These are phyloP conservation scores for Heliothis virescens DNA, from an alignment of 1,140 invertebrate genomes.

Conservation along the genomic window DNA sequence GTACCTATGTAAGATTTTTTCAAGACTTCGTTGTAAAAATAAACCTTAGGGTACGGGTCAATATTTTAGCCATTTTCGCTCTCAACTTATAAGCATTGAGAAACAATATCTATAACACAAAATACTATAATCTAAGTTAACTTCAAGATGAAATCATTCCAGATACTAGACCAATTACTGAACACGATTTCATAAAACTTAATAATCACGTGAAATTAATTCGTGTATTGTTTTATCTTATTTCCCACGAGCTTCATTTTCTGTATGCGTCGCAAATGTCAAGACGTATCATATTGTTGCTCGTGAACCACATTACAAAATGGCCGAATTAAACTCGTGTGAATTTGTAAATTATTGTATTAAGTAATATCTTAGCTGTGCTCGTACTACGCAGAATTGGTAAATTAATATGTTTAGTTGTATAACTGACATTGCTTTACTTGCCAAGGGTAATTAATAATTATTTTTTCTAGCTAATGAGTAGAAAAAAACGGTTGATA, in stretches of 20 bases:
- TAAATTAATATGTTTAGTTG: neutral
- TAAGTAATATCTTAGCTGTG: neutral
- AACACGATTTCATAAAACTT: constrained; percentile 33
- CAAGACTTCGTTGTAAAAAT: no score
- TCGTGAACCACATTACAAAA: constrained; percentile 26
- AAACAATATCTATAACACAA: neutral
- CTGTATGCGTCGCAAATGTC: constrained; percentile 32
- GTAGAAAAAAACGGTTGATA: no score
- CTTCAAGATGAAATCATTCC: neutral
- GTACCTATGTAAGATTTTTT: no score
- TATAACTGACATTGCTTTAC: no score
- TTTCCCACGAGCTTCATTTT: constrained; percentile 21
- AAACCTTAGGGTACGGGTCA: no score
- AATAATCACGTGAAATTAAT: constrained; percentile 9
- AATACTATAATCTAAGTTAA: constrained; percentile 4
- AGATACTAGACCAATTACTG: constrained; percentile 23
- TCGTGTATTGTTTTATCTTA: constrained; percentile 24
- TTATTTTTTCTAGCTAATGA: no score
- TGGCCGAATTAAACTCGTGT: constrained; percentile 20
- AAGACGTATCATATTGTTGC: constrained; percentile 11
- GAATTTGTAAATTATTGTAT: constrained; percentile 10
- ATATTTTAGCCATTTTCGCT: neutral
- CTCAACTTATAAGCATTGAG: neutral
- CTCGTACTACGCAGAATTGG: neutral
- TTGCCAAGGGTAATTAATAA: no score